phyloP scores from a whole-genome alignment of 2,113 vertebrate genomes.

The Corydoras maculifer region DNA sequence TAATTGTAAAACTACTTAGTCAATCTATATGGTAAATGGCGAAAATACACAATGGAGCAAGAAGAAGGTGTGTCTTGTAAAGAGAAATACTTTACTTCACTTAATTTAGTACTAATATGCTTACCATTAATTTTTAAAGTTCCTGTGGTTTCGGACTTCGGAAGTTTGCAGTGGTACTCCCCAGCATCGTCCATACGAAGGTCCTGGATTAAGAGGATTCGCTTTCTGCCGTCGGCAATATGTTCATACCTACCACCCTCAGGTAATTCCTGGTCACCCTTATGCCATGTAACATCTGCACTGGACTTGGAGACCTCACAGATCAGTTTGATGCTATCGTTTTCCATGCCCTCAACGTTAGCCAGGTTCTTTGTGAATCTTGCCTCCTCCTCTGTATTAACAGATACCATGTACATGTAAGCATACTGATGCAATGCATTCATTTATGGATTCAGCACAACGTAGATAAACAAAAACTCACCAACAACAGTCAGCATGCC shows the following conservation, averaged over 20 bases:
- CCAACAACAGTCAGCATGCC: conserved; percentile 93
- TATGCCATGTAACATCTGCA: conserved; percentile 86
- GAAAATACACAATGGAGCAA: too few species aligned
- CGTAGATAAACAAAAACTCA: conserved; percentile 53
- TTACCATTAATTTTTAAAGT: conserved; percentile 87
- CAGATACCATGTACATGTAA: not conserved
- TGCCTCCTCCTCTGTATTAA: conserved; percentile 85
- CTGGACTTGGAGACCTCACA: conserved; percentile 92
- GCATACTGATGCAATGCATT: not conserved
- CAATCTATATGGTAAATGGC: too few species aligned
- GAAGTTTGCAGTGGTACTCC: conserved; percentile 85
- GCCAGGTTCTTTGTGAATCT: conserved; percentile 90
- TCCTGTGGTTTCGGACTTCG: conserved; percentile 74
- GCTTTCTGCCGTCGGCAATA: conserved; percentile 80
- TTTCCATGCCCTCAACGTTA: conserved; percentile 87
- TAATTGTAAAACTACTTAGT: too few species aligned
- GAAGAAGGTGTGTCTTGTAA: too few species aligned
- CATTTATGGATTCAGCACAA: not conserved
- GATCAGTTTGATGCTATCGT: conserved; percentile 84
- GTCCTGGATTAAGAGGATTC: conserved; percentile 85
- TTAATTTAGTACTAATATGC: not conserved
- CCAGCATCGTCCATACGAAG: conserved; percentile 76
- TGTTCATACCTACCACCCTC: conserved; percentile 89
- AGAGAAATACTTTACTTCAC: too few species aligned
- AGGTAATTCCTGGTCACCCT: conserved; percentile 82